Base-by-base conservation (phyloP, 2,888 invertebrate genomes). In the Clostera curtula region DNA sequence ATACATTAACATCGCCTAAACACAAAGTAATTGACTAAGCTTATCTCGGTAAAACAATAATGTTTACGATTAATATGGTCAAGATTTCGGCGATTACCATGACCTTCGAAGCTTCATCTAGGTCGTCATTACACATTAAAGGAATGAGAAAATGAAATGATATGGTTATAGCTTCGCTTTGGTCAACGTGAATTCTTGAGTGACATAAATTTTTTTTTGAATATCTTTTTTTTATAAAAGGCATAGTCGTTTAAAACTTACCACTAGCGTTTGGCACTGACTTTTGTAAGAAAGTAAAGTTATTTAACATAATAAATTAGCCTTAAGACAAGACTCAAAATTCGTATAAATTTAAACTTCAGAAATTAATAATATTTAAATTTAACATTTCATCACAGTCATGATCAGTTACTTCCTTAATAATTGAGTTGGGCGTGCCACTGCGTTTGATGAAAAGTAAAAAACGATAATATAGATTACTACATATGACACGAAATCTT, bases 181-280 rank as follows among this genome's bases (percentile, higher is more conserved):
- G 72, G 76, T 74, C 76, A 69, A 49, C 55, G 59, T 50, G 43
- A 49, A 40, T 56, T 40, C 41, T 26, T 49, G 49, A 61, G 58
- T 61, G 57, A 66, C 53, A 57, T 55, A 55, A 51, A 49, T 61
- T 59, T 68, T n/a, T 63, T 73, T 72, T 75, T 63, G 65, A 71
- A 71, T 62, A 59, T 64, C 53, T 64, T 65, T 63, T 69, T n/a
- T 18, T 68, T 62, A 63, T 70, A 71, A 69, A n/a, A 67, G 69
- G 69, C 65, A 61, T 71, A 70, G 76, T 74, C 63, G 68, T 69
- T 73, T 70, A 76, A 64, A 73, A 79, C 76, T 73, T 79, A 80
- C 74, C 68, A 67, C 75, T 82, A 82, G 71, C 67, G 77, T 80
- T 83, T 83, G 82, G 82, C 82, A 83, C 82, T 74, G 68, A 67